phyloP scores from a whole-genome alignment of 1,140 invertebrate species.

The Eulimnadia texana region DNA sequence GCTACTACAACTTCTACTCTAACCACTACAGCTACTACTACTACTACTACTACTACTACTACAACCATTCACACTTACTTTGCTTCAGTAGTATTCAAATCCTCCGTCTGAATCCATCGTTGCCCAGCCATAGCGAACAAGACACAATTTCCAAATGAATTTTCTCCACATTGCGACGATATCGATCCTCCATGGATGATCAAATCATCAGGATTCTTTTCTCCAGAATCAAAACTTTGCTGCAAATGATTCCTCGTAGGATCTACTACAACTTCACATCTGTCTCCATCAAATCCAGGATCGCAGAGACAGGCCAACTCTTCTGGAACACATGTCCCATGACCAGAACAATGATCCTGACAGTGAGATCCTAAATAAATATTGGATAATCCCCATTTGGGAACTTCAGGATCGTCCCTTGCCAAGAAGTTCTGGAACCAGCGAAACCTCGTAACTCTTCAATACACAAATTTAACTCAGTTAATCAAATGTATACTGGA shows the following conservation, averaged over 20 bases:
- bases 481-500: not conserved
- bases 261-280: conserved; percentile 23
- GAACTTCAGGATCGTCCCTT: conserved; percentile 25
- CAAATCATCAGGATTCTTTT: not conserved
- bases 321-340: conserved; percentile 30
- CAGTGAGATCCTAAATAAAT: conserved; percentile 34
- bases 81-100: conserved; percentile 29
- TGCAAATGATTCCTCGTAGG: conserved; percentile 21
- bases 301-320: conserved; percentile 31
- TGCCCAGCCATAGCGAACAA: conserved; percentile 28
- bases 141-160: conserved; percentile 20
- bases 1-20: no score
- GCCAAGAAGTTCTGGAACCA: conserved; percentile 32
- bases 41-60: not conserved
- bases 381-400: conserved; percentile 32
- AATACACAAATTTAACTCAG: no score
- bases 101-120: conserved; percentile 27
- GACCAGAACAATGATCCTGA: conserved; percentile 31
- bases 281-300: conserved; percentile 26
- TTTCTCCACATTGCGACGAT: not conserved
- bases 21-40: not conserved
- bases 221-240: conserved; percentile 28
- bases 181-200: not conserved
- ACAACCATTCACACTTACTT: conserved; percentile 23
- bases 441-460: no score